Conservation (phyloP, 2,797 vertebrate species). For the Sebastes itinus region DNA sequence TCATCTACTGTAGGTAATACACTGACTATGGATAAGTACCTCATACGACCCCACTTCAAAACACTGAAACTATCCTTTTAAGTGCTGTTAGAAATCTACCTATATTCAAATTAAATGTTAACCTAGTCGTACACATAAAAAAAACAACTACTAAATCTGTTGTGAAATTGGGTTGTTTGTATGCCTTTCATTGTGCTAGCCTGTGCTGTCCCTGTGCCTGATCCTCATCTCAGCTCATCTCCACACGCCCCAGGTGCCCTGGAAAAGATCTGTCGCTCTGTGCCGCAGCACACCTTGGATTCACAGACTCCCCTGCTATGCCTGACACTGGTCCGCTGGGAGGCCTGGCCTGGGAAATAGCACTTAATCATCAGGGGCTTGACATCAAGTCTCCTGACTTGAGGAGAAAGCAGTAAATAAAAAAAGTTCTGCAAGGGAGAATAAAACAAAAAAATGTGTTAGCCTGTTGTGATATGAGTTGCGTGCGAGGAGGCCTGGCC, state of each 20-base stretch:
- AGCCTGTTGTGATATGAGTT: conserved; percentile 5
- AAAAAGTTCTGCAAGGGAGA: background rate
- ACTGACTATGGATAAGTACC: background rate
- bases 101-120: background rate
- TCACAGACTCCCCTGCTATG: conserved; percentile 7
- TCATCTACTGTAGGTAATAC: background rate
- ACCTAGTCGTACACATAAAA: background rate
- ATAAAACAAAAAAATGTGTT: background rate
- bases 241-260: conserved; percentile 30
- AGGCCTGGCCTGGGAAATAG: conserved; percentile 29
- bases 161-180: conserved; percentile 8
- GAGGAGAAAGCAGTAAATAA: conserved; percentile 24
- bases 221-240: conserved; percentile 33
- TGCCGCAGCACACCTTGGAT: conserved; percentile 2
- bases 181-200: conserved; percentile 21
- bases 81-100: background rate
- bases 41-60: background rate
- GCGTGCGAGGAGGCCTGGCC: background rate
- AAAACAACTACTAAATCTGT: background rate
- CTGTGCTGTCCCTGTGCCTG: background rate
- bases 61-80: background rate
- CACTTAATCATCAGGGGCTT: conserved; percentile 45
- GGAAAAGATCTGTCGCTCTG: conserved; percentile 39
- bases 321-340: conserved; percentile 41
- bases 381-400: conserved; percentile 30